phyloP scores from a whole-genome alignment of 2,888 invertebrate species.

The Erannis defoliaria region DNA sequence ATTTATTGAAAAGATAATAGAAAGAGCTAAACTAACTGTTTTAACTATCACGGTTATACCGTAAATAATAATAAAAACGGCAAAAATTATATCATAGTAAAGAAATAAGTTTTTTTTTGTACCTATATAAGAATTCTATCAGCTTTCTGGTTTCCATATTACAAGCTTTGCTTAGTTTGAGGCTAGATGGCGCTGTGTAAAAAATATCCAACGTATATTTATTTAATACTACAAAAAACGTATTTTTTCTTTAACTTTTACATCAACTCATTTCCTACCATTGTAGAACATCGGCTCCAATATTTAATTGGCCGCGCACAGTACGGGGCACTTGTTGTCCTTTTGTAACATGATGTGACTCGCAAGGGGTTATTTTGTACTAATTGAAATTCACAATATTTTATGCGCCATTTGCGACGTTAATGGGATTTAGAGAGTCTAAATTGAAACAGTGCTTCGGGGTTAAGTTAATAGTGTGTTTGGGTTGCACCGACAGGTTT shows the following conservation, averaged over 20 bases:
- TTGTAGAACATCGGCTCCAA: conserved; percentile 56
- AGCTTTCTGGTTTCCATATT: too few relatives aligned
- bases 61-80: too few relatives aligned
- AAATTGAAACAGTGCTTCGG: conserved; percentile 39
- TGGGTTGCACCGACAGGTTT: conserved; percentile 22
- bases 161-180: too few relatives aligned
- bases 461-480: conserved; percentile 38
- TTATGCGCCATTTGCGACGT: conserved; percentile 63
- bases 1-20: too few relatives aligned
- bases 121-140: too few relatives aligned
- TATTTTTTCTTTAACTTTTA: not conserved
- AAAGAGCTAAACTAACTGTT: too few relatives aligned
- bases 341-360: conserved; percentile 75
- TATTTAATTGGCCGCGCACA: conserved; percentile 70
- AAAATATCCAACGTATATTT: too few relatives aligned
- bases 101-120: too few relatives aligned
- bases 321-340: conserved; percentile 66
- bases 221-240: too few relatives aligned
- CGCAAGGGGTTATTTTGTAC: conserved; percentile 65
- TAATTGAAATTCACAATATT: conserved; percentile 81
- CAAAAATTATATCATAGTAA: too few relatives aligned
- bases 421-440: conserved; percentile 39
- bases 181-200: too few relatives aligned
- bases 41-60: too few relatives aligned
- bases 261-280: conserved; percentile 44